These are phyloP conservation scores for Syngnathoides biaculeatus DNA, from an alignment of 2,113 vertebrate genomes.

Conservation along the genomic window DNA sequence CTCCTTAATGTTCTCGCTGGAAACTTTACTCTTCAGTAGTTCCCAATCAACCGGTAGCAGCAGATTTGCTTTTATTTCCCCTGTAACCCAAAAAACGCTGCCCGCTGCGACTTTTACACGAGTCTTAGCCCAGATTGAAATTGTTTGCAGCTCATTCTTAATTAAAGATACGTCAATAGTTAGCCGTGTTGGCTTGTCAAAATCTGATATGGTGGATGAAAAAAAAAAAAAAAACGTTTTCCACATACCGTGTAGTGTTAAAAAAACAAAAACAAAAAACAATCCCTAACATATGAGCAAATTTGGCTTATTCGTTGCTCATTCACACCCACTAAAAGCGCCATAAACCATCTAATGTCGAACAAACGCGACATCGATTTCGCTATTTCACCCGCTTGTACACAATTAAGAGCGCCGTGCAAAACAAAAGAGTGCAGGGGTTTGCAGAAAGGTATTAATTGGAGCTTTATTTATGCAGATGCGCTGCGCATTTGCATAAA, in stretches of 20 bases:
- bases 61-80: constrained; percentile 70
- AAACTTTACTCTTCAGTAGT: constrained; percentile 73
- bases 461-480: constrained; percentile 82
- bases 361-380: constrained; percentile 41
- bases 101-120: constrained; percentile 57
- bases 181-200: constrained; percentile 44
- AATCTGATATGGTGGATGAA: constrained; percentile 40
- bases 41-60: constrained; percentile 72
- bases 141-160: constrained; percentile 39
- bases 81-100: constrained; percentile 64
- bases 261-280: constrained; percentile 19
- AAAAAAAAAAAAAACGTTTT: constrained; percentile 12
- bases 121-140: constrained; percentile 60
- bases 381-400: constrained; percentile 65
- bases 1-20: constrained; percentile 67
- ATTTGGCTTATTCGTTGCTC: constrained; percentile 18
- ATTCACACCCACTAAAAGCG: not conserved
- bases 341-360: constrained; percentile 19
- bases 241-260: constrained; percentile 27
- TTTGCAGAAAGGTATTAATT: constrained; percentile 79
- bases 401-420: constrained; percentile 71
- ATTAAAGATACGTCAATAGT: constrained; percentile 57
- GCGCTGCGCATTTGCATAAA: constrained; percentile 77
- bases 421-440: constrained; percentile 72
- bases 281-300: constrained; percentile 42